Evolutionary conservation across 1,140 invertebrate genomes (phyloP), one percentile per base, ranked within the genome.

Genomic region (Solenopsis fugax): DNA sequence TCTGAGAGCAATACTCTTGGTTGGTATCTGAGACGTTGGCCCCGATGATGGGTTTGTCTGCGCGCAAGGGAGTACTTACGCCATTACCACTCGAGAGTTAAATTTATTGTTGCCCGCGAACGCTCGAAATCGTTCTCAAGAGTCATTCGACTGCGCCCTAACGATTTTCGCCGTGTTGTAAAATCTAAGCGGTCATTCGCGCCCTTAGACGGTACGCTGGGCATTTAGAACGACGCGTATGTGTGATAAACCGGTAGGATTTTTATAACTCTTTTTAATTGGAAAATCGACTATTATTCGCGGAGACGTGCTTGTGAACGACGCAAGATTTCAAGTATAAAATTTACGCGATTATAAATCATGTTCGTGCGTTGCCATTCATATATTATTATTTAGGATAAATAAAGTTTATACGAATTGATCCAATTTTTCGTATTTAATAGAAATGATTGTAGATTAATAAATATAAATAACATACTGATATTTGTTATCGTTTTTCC

Each of bases 71-170:
- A 80, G 62, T 52, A 64, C 73, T 24, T 45, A 52, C 62, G 75
- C 84, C 50, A 48, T 86, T 86, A 80, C 45, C 73, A 41, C 48
- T 78, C 82, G 45, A 52, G 62, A 21, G 52, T 71, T 48, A 71
- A 84, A 87, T 87, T 87, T 85, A 87, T 87, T 64, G 78, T 72
- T 85, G 45, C 18, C 69, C 54, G 69, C 78, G 54, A 84, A 84
- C 41, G 21, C 24, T 41, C 34, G 48, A 52, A 64, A 78, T 80
- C 60, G 29, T 52, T 64, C 56, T 78, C 73, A 37, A 62, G 60
- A 64, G 50, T 78, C 82, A 80, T 85, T 65, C 48, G 73, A 45
- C n/a, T 58, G 58, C 13, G 45, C 29, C 34, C 69, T 75, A 84
- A 84, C 52, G 69, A 84, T 84, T 73, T 62, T 41, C 21, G 41